phyloP scores from a whole-genome alignment of 35 echinoderm and acorn worm genomes.

The Stichopus chloronotus region DNA sequence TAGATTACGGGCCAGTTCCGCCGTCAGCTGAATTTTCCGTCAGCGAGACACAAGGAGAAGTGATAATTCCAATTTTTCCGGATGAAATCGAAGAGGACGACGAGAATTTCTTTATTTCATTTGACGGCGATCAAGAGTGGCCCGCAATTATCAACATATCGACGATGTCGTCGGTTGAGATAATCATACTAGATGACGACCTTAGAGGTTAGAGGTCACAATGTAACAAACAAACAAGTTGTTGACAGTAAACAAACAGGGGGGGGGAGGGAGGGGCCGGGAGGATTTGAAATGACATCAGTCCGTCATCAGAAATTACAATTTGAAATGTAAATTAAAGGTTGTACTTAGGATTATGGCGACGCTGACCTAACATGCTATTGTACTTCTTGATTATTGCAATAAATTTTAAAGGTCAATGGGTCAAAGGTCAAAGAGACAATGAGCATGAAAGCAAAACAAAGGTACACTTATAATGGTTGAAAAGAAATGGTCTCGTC shows the following conservation, averaged over 20 bases:
- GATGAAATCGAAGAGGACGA: background rate
- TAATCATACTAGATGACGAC: conserved; percentile 18
- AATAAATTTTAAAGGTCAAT: no score
- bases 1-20: background rate
- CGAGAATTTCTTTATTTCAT: background rate
- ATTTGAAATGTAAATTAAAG: background rate
- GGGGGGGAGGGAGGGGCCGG: no score
- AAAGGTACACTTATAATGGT: no score
- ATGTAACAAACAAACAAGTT: background rate
- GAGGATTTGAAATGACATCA: background rate
- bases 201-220: background rate
- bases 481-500: no score
- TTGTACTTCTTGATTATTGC: no score
- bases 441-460: no score
- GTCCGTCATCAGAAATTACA: background rate
- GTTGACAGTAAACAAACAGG: no score
- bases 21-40: background rate
- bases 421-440: no score
- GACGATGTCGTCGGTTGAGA: background rate
- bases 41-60: background rate
- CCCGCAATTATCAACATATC: background rate
- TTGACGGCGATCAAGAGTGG: background rate
- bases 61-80: background rate
- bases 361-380: background rate
- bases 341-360: background rate